Percentiles rank a stretch among this genome's conserved stretches.
Conservation (phyloP, 2,888 invertebrate species). For the Drosophila neutralis region DNA sequence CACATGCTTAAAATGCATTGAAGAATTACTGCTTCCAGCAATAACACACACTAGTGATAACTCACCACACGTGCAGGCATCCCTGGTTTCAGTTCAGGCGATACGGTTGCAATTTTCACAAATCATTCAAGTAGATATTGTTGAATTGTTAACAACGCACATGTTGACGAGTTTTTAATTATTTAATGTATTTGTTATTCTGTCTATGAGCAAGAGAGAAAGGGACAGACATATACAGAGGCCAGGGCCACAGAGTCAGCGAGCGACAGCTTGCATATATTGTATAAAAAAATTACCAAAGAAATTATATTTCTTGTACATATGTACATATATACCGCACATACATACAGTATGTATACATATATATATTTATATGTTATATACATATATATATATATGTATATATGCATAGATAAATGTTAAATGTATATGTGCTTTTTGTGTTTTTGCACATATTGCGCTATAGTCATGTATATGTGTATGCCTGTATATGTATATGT, state of each 20-base stretch:
- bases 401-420: constrained; percentile 33
- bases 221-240: constrained; percentile 74
- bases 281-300: constrained; percentile 36
- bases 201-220: constrained; percentile 73
- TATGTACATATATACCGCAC: constrained; percentile 35
- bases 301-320: constrained; percentile 59
- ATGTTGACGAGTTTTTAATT: constrained; percentile 81
- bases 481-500: constrained; percentile 34
- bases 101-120: constrained; percentile 34
- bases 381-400: constrained; percentile 10
- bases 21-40: not conserved
- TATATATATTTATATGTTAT: constrained; percentile 16
- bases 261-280: constrained; percentile 66
- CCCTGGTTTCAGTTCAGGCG: constrained; percentile 31
- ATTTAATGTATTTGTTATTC: constrained; percentile 80
- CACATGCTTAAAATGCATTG: not conserved
- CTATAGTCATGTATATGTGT: constrained; percentile 40
- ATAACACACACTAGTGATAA: not conserved
- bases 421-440: constrained; percentile 30
- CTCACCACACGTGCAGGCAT: constrained; percentile 31
- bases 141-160: constrained; percentile 83
- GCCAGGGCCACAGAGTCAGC: constrained; percentile 75
- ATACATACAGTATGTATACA: constrained; percentile 19
- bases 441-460: constrained; percentile 39
- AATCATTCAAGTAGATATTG: constrained; percentile 83